phyloP scores from a whole-genome alignment of 2,888 invertebrate genomes.

The Callosobruchus maculatus region DNA sequence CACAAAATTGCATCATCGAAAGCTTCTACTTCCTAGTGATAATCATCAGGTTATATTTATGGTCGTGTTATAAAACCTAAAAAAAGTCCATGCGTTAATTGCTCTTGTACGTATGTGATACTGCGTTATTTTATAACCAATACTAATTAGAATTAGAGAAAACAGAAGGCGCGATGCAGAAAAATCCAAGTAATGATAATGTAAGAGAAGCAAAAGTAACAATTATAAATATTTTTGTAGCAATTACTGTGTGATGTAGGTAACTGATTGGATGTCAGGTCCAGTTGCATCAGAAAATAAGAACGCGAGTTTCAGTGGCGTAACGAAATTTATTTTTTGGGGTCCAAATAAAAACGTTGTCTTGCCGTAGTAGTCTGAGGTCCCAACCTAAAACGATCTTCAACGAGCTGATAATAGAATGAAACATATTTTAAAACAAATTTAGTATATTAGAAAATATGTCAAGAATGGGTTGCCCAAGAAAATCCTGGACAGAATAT shows the following conservation, averaged over 20 bases:
- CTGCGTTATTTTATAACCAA: neutral
- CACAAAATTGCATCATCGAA: neutral
- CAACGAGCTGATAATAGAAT: too few relatives aligned
- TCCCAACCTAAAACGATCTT: too few relatives aligned
- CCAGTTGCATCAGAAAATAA: neutral
- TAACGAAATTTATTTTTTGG: neutral
- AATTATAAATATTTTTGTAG: neutral
- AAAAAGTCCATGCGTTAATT: neutral
- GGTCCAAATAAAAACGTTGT: too few relatives aligned
- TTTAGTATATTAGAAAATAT: too few relatives aligned
- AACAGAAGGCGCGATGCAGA: neutral
- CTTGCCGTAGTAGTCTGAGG: too few relatives aligned
- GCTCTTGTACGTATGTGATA: neutral
- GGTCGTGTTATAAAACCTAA: neutral
- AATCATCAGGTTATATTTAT: neutral
- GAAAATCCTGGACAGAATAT: too few relatives aligned
- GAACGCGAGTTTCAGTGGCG: neutral
- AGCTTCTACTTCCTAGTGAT: neutral
- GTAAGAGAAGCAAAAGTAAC: neutral
- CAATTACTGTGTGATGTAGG: neutral
- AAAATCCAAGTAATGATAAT: too few relatives aligned
- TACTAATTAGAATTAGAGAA: neutral
- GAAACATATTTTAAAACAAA: too few relatives aligned
- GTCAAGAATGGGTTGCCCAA: too few relatives aligned
- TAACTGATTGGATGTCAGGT: neutral